These are phyloP conservation scores for Laticauda laticaudata DNA, from an alignment of 2,113 vertebrate species.

Conservation along the genomic window DNA sequence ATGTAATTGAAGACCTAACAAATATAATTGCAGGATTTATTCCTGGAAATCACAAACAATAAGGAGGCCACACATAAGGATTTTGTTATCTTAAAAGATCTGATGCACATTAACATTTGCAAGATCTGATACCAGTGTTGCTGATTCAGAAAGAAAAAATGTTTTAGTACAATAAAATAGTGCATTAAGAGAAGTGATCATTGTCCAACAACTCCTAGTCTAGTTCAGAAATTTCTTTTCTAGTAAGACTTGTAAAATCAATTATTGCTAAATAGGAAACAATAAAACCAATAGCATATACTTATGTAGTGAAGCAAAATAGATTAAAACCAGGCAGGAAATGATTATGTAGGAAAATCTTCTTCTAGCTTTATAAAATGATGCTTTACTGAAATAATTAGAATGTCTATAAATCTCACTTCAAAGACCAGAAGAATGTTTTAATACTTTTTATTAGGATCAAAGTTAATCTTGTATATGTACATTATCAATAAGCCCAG, in stretches of 20 bases:
- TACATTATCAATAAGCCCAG: neutral
- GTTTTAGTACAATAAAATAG: neutral
- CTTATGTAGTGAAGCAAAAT: neutral
- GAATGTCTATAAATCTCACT: neutral
- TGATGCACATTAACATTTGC: neutral
- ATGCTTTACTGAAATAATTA: neutral
- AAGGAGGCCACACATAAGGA: neutral
- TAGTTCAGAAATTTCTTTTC: slow-evolving; percentile 17
- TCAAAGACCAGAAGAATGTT: neutral
- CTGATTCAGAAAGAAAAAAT: neutral
- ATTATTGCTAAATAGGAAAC: slow-evolving; percentile 22
- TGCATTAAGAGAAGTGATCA: neutral
- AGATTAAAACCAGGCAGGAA: neutral
- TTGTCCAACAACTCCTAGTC: slow-evolving; percentile 1
- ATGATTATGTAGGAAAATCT: neutral
- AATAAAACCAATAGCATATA: slow-evolving; percentile 25
- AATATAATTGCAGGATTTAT: neutral
- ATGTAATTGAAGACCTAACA: neutral
- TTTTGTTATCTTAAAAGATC: neutral
- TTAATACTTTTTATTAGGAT: neutral
- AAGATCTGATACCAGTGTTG: neutral
- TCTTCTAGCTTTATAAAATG: neutral
- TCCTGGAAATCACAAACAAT: neutral
- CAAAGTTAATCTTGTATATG: neutral
- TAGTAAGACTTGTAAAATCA: slow-evolving; percentile 8